Conservation (phyloP, 2,888 invertebrate genomes). For the Phrixothrix hirtus region DNA sequence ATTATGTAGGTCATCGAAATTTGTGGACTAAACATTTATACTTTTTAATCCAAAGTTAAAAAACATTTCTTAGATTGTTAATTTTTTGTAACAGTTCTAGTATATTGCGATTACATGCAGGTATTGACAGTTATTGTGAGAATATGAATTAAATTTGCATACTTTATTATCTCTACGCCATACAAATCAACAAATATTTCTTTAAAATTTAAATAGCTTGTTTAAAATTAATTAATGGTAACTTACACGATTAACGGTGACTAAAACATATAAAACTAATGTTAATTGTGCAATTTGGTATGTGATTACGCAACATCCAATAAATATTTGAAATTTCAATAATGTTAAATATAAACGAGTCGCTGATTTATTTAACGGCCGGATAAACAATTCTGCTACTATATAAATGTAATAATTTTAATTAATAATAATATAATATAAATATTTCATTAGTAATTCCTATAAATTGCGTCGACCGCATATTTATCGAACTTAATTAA, state of each 20-base stretch:
- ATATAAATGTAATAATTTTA: no score
- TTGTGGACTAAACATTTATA: constrained; percentile 25
- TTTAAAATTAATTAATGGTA: constrained; percentile 10
- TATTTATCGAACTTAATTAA: no score
- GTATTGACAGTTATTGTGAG: constrained; percentile 9
- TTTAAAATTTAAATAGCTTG: constrained; percentile 7
- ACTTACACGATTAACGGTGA: constrained; percentile 10
- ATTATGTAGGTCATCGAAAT: constrained; percentile 33
- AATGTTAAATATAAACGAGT: neutral
- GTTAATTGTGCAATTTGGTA: constrained; percentile 12
- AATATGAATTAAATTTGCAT: constrained; percentile 13
- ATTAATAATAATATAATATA: neutral
- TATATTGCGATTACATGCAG: constrained; percentile 2
- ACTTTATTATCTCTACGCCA: constrained; percentile 3
- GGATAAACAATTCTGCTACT: neutral
- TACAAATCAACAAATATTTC: constrained; percentile 2
- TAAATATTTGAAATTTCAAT: constrained; percentile 6
- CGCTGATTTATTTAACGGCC: neutral
- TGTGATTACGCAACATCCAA: constrained; percentile 1
- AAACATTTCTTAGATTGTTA: neutral
- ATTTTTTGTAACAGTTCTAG: neutral
- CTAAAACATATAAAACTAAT: constrained; percentile 7
- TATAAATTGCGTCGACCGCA: neutral
- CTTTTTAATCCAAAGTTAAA: constrained; percentile 3
- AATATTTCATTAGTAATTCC: neutral